A percentile compares a stretch with the other conserved stretches of the same genome.
phyloP scores from a whole-genome alignment of 2,888 invertebrate genomes.

The Drosophila setosimentum region DNA sequence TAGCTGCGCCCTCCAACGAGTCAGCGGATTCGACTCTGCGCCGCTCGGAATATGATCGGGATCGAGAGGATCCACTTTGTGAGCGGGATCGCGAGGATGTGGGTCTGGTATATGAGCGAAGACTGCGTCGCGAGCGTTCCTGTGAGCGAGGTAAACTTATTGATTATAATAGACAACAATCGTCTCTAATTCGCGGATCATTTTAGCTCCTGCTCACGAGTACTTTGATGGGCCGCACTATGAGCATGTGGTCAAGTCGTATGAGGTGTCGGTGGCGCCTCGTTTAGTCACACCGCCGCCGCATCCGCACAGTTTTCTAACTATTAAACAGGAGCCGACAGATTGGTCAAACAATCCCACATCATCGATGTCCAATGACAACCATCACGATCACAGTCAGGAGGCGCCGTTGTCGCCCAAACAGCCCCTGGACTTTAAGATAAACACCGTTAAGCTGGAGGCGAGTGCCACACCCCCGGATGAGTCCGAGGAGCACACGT shows the following conservation, averaged over 20 bases:
- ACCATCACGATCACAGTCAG: slow-evolving; percentile 54
- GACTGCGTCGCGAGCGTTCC: slow-evolving; percentile 63
- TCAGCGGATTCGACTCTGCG: slow-evolving; percentile 55
- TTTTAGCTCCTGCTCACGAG: slow-evolving; percentile 53
- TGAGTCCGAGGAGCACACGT: slow-evolving; percentile 72
- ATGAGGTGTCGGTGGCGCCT: slow-evolving; percentile 46
- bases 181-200: not conserved
- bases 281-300: slow-evolving; percentile 65
- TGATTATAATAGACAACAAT: not conserved
- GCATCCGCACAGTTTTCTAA: slow-evolving; percentile 74
- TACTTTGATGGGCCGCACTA: slow-evolving; percentile 72
- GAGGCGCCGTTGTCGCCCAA: slow-evolving; percentile 69
- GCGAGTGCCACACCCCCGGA: slow-evolving; percentile 58
- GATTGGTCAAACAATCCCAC: slow-evolving; percentile 87
- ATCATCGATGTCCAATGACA: slow-evolving; percentile 42
- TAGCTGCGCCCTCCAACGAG: slow-evolving; percentile 60
- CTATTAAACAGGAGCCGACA: slow-evolving; percentile 88
- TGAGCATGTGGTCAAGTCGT: slow-evolving; percentile 67
- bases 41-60: slow-evolving; percentile 63
- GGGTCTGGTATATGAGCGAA: slow-evolving; percentile 66
- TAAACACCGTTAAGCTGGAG: slow-evolving; percentile 74
- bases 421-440: slow-evolving; percentile 79
- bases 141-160: slow-evolving; percentile 57
- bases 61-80: slow-evolving; percentile 60
- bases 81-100: slow-evolving; percentile 70